Percentiles rank a stretch among this genome's conserved stretches.
Conservation (phyloP, 2,888 invertebrate genomes). For the Diaperis boleti region DNA sequence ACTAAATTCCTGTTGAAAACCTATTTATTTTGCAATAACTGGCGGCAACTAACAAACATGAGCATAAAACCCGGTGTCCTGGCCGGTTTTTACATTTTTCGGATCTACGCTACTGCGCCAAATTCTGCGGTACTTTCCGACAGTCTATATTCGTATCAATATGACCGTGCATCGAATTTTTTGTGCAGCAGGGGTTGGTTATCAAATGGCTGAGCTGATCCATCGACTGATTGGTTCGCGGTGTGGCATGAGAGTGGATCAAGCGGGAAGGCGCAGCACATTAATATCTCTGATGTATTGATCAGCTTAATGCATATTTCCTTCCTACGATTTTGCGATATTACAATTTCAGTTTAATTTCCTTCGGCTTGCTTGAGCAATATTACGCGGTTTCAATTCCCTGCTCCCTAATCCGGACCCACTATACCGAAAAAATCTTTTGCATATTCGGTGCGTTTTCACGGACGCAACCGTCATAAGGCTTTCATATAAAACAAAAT, state of each 20-base stretch:
- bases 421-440: slow-evolving; percentile 26
- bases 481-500: slow-evolving; percentile 38
- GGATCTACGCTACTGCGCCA: too few relatives aligned
- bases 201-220: slow-evolving; percentile 37
- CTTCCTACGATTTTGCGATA: slow-evolving; percentile 56
- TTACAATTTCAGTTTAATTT: slow-evolving; percentile 59
- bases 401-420: slow-evolving; percentile 22
- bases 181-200: slow-evolving; percentile 14
- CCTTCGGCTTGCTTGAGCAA: slow-evolving; percentile 52
- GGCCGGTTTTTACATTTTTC: too few relatives aligned
- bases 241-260: slow-evolving; percentile 42
- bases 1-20: too few relatives aligned
- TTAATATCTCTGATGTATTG: slow-evolving; percentile 61
- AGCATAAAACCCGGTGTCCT: too few relatives aligned
- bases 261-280: slow-evolving; percentile 53
- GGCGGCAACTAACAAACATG: too few relatives aligned
- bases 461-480: slow-evolving; percentile 28
- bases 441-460: slow-evolving; percentile 36
- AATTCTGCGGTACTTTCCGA: neutral
- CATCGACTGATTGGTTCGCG: slow-evolving; percentile 43
- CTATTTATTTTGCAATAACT: too few relatives aligned
- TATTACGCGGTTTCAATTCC: slow-evolving; percentile 44
- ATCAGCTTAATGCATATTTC: slow-evolving; percentile 61
- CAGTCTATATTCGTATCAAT: neutral
- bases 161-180: slow-evolving; percentile 27